Evolutionary conservation across 2,113 vertebrate genomes (phyloP), one percentile per base, ranked within the genome.

Genomic region (Callocephalon fimbriatum): DNA sequence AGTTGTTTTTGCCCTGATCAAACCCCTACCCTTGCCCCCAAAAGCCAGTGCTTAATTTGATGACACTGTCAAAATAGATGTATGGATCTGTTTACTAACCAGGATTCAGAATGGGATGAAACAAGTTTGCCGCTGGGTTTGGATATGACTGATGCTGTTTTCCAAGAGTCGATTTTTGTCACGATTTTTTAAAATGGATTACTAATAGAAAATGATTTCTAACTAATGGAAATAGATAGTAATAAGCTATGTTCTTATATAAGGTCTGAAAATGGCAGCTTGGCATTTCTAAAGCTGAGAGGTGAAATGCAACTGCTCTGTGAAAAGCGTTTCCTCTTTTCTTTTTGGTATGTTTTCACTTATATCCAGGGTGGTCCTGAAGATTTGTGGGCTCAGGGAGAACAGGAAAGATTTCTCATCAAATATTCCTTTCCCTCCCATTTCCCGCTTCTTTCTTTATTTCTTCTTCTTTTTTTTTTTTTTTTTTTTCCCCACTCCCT

Each of bases 1-100:
- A 79, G 35, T 32, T 83, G 23, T 66, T 91, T 63, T 88, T 61
- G 21, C 9, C 35, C 38, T 53, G n/a, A 71, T 10, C n/a, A 67
- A 58, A 10, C 15, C 23, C 5, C 9, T 15, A 3, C 6, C 6
- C 1, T 21, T 13, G 2, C 15, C 16, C 59, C 6, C 2, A 17
- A 9, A 88, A 50, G 38, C 9, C 68, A 42, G 7, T 54, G 38
- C 17, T 93, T 81, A 68, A 61, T 81, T 50, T 90, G 71, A 85
- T 84, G 84, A 56, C 63, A 16, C 35, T 86, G 56, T 92, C 68
- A 72, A 68, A 90, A 96, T 81, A 15, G 81, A 90, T 93, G 81
- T 95, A 96, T 96, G 66, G 93, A 95, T 96, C 91, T 96, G 71
- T 96, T 96, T 95, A 91, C 47, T 76, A 83, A 68, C 51, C 42